Evolutionary conservation across 2,888 invertebrate genomes (phyloP).

Genomic region (Limnephilus rhombicus): DNA sequence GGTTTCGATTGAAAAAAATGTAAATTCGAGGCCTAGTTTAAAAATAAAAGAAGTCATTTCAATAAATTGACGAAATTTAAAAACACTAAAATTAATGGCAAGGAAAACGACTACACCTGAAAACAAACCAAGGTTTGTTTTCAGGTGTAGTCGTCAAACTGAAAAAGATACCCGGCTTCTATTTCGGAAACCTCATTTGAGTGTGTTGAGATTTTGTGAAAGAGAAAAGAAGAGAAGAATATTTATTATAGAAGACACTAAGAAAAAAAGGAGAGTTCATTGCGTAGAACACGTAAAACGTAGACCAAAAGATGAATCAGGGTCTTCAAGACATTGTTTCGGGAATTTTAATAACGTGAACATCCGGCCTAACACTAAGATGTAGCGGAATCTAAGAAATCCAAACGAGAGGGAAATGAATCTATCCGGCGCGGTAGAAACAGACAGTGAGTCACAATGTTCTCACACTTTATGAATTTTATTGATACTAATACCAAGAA

Average conservation of each 20-base stretch:
- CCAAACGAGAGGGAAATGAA: constrained; percentile 32
- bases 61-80: too few relatives aligned
- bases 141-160: too few relatives aligned
- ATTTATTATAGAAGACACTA: not conserved
- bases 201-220: too few relatives aligned
- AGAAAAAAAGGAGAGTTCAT: not conserved
- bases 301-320: not conserved
- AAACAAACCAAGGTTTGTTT: too few relatives aligned
- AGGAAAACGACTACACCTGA: too few relatives aligned
- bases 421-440: constrained; percentile 12
- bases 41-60: too few relatives aligned
- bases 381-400: constrained; percentile 9
- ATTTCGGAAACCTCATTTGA: too few relatives aligned
- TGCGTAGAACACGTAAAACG: not conserved
- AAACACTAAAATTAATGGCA: too few relatives aligned
- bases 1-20: not conserved
- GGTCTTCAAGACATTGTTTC: not conserved
- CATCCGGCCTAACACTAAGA: not conserved
- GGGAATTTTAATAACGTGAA: not conserved
- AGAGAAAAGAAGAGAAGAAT: not conserved
- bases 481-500: constrained; percentile 3
- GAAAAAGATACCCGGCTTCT: too few relatives aligned
- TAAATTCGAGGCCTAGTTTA: not conserved
- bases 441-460: constrained; percentile 9
- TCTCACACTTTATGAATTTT: constrained; percentile 3